Percentiles rank a stretch among this genome's conserved stretches.
These are phyloP conservation scores for Physeter macrocephalus DNA, from an alignment of 2,113 vertebrate genomes.

Conservation along the genomic window DNA sequence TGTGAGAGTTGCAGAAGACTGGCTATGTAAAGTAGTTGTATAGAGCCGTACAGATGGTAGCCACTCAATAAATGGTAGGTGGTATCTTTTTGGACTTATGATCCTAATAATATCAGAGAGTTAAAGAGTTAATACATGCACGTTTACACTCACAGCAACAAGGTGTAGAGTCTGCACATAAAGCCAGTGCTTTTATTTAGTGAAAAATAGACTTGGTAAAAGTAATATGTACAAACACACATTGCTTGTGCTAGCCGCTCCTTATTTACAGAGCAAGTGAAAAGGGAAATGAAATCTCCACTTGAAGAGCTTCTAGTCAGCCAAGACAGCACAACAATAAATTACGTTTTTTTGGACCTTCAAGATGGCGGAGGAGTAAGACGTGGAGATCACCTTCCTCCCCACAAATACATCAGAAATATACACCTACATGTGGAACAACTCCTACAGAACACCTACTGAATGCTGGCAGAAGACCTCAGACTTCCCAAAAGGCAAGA, in stretches of 20 bases:
- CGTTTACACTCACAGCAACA: background rate
- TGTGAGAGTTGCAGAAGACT: background rate
- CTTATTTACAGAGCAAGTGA: slow-evolving; percentile 41
- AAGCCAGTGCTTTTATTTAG: background rate
- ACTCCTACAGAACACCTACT: too few species aligned
- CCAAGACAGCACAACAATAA: background rate
- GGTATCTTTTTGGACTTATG: background rate
- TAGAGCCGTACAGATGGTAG: background rate
- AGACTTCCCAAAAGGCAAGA: too few species aligned
- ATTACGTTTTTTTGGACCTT: too few species aligned
- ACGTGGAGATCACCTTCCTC: too few species aligned
- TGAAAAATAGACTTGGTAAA: background rate
- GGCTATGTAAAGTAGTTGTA: background rate
- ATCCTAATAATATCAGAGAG: background rate
- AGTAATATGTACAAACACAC: background rate
- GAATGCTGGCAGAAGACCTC: too few species aligned
- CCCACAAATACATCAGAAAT: too few species aligned
- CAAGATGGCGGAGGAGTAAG: too few species aligned
- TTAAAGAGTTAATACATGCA: background rate
- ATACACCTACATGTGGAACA: too few species aligned
- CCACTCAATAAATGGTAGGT: background rate
- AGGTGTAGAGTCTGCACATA: background rate
- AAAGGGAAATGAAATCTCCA: background rate
- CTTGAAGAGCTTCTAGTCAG: slow-evolving; percentile 21
- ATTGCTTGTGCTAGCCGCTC: background rate